Evolutionary conservation across 2,113 vertebrate species (phyloP), one percentile per base, ranked within the genome.

Genomic region (Amblyopsis rosae): DNA sequence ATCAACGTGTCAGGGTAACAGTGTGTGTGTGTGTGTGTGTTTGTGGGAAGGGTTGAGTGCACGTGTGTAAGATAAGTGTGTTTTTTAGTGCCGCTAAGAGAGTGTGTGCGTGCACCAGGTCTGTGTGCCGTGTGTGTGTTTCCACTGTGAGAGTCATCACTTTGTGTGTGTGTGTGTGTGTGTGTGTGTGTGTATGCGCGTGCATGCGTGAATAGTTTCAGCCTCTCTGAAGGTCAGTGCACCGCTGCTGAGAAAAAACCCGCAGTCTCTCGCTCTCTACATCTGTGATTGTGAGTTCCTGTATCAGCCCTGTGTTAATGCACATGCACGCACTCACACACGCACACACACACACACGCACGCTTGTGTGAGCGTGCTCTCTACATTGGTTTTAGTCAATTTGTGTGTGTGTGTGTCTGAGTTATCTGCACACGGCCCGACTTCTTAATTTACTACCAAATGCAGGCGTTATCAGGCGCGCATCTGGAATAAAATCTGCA

Each of bases 161-260:
- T n/a, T n/a, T 19, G 19, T 19, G 12, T 16, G 53, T 19, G 51
- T 54, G 49, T 32, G 63, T 65, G 63, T 65, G 16, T 56, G 53
- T n/a, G 53, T 26, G 54, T 46, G 12, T 41, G 32, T 45, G 50
- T 48, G 49, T 53, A 12, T n/a, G 48, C 12, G 48, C 12, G 48
- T 49, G 48, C 12, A 1, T 49, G 48, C 0, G 8, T 49, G 48
- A 49, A 49, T 49, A 10, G 8, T 12, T 12, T 49, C 48, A 10
- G 48, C 48, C 12, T 49, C 48, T 12, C 48, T 51, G 49, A 51
- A 51, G 49, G 49, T 51, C 49, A 51, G 49, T 15, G 13, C 49
- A 12, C 13, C 3, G 13, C 0, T 51, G 49, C 49, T 11, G 49
- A 51, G 49, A 6, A 51, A 51, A 51, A 12, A 51, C 9, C 49